Evolutionary conservation across 2,888 invertebrate genomes (phyloP).

Genomic region (Eristalinus sepulchralis): DNA sequence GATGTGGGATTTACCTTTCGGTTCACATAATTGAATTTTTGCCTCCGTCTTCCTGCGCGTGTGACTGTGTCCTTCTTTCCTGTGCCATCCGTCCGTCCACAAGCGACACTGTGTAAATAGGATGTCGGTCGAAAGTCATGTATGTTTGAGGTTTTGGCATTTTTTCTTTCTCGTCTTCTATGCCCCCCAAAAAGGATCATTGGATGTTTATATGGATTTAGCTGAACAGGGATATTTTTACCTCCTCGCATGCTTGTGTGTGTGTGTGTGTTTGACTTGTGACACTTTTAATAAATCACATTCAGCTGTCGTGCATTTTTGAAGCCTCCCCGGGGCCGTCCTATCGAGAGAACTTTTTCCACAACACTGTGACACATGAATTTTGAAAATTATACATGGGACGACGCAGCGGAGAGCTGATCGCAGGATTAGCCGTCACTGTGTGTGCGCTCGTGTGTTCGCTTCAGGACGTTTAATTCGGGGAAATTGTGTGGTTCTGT

Average conservation of each 20-base stretch:
- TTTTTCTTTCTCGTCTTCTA: background rate
- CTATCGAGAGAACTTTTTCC: background rate
- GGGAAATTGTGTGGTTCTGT: background rate
- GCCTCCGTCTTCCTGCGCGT: background rate
- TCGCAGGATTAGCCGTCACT: background rate
- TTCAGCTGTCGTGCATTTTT: constrained; percentile 27
- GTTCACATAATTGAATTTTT: constrained; percentile 60
- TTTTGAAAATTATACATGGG: background rate
- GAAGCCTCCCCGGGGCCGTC: background rate
- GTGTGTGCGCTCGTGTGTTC: background rate
- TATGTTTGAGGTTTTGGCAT: background rate
- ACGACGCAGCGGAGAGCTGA: background rate
- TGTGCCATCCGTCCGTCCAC: background rate
- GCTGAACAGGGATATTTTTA: constrained; percentile 1
- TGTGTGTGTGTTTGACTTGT: background rate
- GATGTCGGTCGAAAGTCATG: constrained; percentile 30
- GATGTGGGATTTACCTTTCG: constrained; percentile 57
- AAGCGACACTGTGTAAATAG: constrained; percentile 1
- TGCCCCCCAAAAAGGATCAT: constrained; percentile 1
- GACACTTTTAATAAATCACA: constrained; percentile 42
- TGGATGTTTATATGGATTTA: constrained; percentile 26
- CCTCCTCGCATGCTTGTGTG: background rate
- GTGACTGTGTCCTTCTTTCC: background rate
- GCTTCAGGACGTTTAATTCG: background rate
- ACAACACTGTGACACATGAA: constrained; percentile 18